These are phyloP conservation scores for Amblyteles armatorius DNA, from an alignment of 2,888 invertebrate genomes.

Conservation along the genomic window DNA sequence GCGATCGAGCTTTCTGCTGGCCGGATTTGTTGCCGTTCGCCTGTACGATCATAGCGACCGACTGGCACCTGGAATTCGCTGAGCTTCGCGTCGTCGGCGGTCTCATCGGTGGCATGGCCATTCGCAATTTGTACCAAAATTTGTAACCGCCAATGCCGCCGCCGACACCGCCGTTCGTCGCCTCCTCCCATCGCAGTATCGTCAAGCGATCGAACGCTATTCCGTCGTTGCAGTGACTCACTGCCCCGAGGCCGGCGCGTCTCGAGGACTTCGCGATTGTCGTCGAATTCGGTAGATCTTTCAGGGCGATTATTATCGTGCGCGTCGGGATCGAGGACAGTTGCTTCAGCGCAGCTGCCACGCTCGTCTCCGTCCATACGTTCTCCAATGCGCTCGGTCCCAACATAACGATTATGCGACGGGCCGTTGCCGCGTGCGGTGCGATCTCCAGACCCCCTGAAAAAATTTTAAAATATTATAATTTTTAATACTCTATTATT, in stretches of 20 bases:
- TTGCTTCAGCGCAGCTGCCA: slow-evolving; percentile 85
- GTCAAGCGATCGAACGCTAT: slow-evolving; percentile 75
- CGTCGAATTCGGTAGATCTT: slow-evolving; percentile 82
- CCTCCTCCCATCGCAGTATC: slow-evolving; percentile 77
- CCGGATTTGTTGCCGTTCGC: slow-evolving; percentile 76
- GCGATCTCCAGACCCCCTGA: slow-evolving; percentile 87
- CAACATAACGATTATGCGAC: slow-evolving; percentile 85
- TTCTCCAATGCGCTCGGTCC: slow-evolving; percentile 85
- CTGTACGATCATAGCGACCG: slow-evolving; percentile 83
- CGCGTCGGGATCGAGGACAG: slow-evolving; percentile 81
- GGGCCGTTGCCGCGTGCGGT: slow-evolving; percentile 86
- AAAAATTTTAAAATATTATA: slow-evolving; percentile 65
- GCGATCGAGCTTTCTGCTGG: slow-evolving; percentile 81
- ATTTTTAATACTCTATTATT: not conserved
- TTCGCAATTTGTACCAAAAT: slow-evolving; percentile 89
- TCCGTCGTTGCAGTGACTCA: slow-evolving; percentile 84
- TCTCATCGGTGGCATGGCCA: slow-evolving; percentile 87
- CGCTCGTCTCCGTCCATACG: slow-evolving; percentile 84
- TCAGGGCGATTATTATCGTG: slow-evolving; percentile 83
- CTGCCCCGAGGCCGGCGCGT: slow-evolving; percentile 84
- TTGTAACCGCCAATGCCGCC: slow-evolving; percentile 84
- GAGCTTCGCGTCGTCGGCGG: slow-evolving; percentile 67
- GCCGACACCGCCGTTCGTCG: slow-evolving; percentile 69
- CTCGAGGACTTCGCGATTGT: slow-evolving; percentile 85
- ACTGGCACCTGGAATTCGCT: slow-evolving; percentile 76